Evolutionary conservation across 2,113 vertebrate species (phyloP), one percentile per base, ranked within the genome.

Genomic region (Symphodus melops): DNA sequence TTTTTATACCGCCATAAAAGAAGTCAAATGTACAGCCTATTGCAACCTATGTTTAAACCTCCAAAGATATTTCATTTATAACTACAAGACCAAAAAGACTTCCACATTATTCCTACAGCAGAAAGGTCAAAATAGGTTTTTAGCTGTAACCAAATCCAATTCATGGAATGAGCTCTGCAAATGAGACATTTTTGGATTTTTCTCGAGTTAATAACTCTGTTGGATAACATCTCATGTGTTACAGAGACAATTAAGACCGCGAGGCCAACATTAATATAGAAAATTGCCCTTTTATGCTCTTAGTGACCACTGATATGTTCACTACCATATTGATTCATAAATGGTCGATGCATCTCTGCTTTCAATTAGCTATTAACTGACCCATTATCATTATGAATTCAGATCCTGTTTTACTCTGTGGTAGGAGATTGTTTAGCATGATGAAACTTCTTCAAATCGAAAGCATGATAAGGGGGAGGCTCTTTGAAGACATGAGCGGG

Each of bases 321-420:
- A 7, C 57, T 77, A 37, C 42, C 46, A 7, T 74, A 83, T 83
- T 49, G 83, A 88, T 76, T 90, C 58, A 77, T 21, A 76, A 84
- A 74, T 68, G 76, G 20, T 3, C 1, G 42, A 62, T 48, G 59
- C 33, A 57, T 64, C 71, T 57, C 71, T 55, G 58, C 76, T 46
- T 55, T 65, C 37, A 54, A 55, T 21, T 41, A 71, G 59, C 81
- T 60, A 80, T 88, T 61, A 80, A 80, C 52, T 19, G 21, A 78
- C 0, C 81, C 70, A 86, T 81, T 86, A 88, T 74, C 68, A 68
- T 53, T 62, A 76, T 44, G 59, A 39, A 62, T 64, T 66, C 61
- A 59, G 61, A 44, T 75, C 63, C 61, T 49, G 10, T 59, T 59
- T 65, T 28, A 37, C 25, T 63, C 52, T 9, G 5, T 10, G 23